Evolutionary conservation across 2,113 vertebrate species (phyloP).

Genomic region (Lonchura striata): DNA sequence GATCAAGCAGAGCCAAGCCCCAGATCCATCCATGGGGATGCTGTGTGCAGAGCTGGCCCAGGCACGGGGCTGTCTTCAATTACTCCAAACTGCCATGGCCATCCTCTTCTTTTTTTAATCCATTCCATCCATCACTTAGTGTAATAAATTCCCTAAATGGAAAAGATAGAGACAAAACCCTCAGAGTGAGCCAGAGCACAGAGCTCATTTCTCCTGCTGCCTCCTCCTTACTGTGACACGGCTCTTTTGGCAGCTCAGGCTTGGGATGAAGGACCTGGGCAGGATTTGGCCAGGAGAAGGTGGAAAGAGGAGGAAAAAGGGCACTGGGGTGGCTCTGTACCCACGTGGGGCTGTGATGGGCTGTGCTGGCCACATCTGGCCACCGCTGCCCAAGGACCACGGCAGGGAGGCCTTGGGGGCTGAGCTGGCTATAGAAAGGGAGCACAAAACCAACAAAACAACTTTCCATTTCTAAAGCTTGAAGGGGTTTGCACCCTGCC

Average conservation of each 20-base stretch:
- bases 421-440: neutral
- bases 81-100: neutral
- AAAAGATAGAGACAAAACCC: neutral
- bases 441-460: constrained; percentile 23
- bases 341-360: neutral
- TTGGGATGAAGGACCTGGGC: neutral
- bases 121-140: neutral
- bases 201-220: neutral
- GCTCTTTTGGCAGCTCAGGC: neutral
- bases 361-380: neutral
- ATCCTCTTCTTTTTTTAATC: neutral
- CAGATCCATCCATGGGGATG: neutral
- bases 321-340: neutral
- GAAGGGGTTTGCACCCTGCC: constrained; percentile 3
- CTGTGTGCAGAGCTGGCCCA: accelerated
- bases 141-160: neutral
- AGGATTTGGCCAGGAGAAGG: accelerated
- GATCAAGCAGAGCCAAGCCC: neutral
- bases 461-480: constrained; percentile 48
- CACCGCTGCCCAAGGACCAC: neutral
- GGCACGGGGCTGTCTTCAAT: neutral
- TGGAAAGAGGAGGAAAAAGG: neutral
- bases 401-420: neutral
- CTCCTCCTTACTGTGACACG: neutral
- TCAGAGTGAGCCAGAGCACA: neutral